A percentile compares a stretch with the other conserved stretches of the same genome.
phyloP scores from a whole-genome alignment of 2,797 vertebrate genomes.

The Chanos chanos region DNA sequence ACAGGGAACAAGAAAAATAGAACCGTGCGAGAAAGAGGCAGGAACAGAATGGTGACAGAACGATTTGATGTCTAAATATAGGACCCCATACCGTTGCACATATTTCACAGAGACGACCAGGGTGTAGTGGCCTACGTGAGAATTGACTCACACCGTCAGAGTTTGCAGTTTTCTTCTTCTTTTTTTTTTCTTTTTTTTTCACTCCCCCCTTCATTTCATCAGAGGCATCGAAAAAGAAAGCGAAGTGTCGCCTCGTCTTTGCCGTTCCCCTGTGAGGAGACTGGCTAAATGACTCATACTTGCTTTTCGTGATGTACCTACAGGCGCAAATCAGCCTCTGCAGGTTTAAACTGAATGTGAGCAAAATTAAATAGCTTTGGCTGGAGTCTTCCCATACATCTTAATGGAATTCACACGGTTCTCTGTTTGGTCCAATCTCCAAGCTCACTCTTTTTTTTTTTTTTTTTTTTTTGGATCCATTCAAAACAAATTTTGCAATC shows the following conservation, averaged over 20 bases:
- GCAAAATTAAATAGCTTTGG: conserved; percentile 65
- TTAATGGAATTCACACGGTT: conserved; percentile 64
- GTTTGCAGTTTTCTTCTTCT: conserved; percentile 25
- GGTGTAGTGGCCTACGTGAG: conserved; percentile 20
- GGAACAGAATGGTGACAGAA: conserved; percentile 36
- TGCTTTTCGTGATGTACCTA: conserved; percentile 55
- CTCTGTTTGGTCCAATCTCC: conserved; percentile 21
- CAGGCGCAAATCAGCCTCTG: conserved; percentile 56
- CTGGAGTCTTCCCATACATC: conserved; percentile 62
- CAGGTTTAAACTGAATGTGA: conserved; percentile 62
- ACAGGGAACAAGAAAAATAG: conserved; percentile 44
- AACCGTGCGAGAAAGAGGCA: conserved; percentile 21
- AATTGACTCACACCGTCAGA: conserved; percentile 43
- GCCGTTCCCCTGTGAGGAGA: not conserved
- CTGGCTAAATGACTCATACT: conserved; percentile 57
- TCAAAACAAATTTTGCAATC: no score
- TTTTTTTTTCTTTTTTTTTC: not conserved
- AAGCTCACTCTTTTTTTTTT: conserved; percentile 29
- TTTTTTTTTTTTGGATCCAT: no score
- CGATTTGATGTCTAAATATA: conserved; percentile 54
- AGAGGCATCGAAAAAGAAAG: conserved; percentile 29
- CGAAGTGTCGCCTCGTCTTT: conserved; percentile 24
- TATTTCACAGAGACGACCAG: conserved; percentile 41
- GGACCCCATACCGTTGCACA: conserved; percentile 20
- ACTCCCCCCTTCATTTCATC: conserved; percentile 8